Percentiles rank a stretch among this genome's conserved stretches.
Conservation (phyloP, 2,888 invertebrate species). For the Andrena bicolor region DNA sequence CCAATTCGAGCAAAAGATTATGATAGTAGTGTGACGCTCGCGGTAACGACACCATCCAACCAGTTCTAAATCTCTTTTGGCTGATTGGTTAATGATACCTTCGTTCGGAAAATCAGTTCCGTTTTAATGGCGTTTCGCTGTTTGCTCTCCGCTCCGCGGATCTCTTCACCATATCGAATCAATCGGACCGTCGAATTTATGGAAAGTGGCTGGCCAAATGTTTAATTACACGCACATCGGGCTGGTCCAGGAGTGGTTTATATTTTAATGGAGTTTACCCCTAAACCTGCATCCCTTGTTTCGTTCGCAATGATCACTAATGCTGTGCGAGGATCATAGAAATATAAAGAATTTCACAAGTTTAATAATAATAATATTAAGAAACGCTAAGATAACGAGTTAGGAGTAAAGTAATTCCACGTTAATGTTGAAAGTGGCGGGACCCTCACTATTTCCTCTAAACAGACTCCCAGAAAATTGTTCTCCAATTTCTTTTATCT, state of each 20-base stretch:
- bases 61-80: slow-evolving; percentile 36
- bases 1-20: slow-evolving; percentile 21
- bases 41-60: slow-evolving; percentile 7
- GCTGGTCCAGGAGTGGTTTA: slow-evolving; percentile 7
- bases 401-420: too few relatives aligned
- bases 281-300: not conserved
- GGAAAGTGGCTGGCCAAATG: slow-evolving; percentile 27
- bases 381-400: too few relatives aligned
- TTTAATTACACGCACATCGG: slow-evolving; percentile 34
- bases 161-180: slow-evolving; percentile 27
- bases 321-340: too few relatives aligned
- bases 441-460: too few relatives aligned
- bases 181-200: slow-evolving; percentile 34
- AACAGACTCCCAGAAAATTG: too few relatives aligned
- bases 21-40: slow-evolving; percentile 25
- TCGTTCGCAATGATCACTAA: not conserved
- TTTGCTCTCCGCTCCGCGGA: slow-evolving; percentile 25
- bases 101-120: slow-evolving; percentile 46
- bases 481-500: too few relatives aligned
- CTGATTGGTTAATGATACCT: slow-evolving; percentile 44
- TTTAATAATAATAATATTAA: too few relatives aligned
- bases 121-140: slow-evolving; percentile 40
- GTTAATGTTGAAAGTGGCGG: too few relatives aligned
- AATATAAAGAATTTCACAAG: too few relatives aligned
- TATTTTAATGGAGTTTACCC: slow-evolving; percentile 14